phyloP scores from a whole-genome alignment of 2,888 invertebrate genomes.

The Cinara cedri region DNA sequence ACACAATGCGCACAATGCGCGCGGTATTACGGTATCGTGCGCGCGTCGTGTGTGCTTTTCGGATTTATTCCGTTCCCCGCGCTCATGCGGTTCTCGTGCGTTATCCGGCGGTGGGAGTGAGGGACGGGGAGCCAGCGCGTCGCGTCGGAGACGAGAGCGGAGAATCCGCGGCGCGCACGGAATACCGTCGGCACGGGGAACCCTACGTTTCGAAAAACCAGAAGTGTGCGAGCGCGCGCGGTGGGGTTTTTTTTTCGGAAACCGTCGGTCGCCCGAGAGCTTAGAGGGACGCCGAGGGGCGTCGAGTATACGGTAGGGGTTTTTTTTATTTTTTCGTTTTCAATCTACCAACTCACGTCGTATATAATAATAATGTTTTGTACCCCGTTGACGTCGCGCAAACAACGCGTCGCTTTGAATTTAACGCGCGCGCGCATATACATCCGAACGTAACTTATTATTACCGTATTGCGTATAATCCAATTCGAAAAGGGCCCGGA shows the following conservation, averaged over 20 bases:
- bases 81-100: background rate
- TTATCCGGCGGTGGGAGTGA: too few relatives aligned
- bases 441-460: constrained; percentile 43
- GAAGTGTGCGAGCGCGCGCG: background rate
- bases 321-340: constrained; percentile 6
- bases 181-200: constrained; percentile 9
- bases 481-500: constrained; percentile 20
- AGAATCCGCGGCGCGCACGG: background rate
- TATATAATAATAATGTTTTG: too few relatives aligned
- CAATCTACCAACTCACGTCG: too few relatives aligned
- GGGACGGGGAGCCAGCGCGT: too few relatives aligned
- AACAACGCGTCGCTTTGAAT: constrained; percentile 13
- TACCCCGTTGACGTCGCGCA: background rate
- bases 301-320: background rate
- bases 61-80: constrained; percentile 34
- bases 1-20: constrained; percentile 10
- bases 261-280: constrained; percentile 5
- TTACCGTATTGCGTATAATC: constrained; percentile 31
- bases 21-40: too few relatives aligned
- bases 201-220: constrained; percentile 25
- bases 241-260: background rate
- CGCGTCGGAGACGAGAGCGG: too few relatives aligned
- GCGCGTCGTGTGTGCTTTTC: constrained; percentile 19
- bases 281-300: too few relatives aligned
- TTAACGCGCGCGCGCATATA: constrained; percentile 24